Conservation (phyloP, 2,888 invertebrate genomes). For the Rapana venosa region DNA sequence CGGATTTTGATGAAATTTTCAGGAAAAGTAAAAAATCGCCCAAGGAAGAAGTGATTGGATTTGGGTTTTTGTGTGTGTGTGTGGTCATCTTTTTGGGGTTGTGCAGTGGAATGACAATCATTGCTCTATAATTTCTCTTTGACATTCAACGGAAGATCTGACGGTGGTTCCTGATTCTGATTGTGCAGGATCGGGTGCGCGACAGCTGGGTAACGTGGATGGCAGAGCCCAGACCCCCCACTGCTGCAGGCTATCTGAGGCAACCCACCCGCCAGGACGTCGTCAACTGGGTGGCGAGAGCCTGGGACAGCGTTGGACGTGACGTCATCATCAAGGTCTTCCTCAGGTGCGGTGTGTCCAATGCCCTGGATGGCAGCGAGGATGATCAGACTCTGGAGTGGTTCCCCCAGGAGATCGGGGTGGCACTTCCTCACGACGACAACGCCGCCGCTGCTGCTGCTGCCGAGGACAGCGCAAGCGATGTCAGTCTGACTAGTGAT, state of each 20-base stretch:
- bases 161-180: slow-evolving; percentile 14
- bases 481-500: slow-evolving; percentile 19
- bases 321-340: not conserved
- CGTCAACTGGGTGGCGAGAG: not conserved
- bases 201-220: slow-evolving; percentile 25
- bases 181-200: slow-evolving; percentile 2
- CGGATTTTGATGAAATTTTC: too few relatives aligned
- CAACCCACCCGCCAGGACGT: slow-evolving; percentile 18
- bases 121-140: slow-evolving; percentile 6
- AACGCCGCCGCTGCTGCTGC: slow-evolving; percentile 2
- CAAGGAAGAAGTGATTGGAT: too few relatives aligned
- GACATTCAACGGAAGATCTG: slow-evolving; percentile 10
- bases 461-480: slow-evolving; percentile 11
- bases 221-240: slow-evolving; percentile 2
- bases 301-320: slow-evolving; percentile 1
- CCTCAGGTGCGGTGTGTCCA: not conserved
- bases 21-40: too few relatives aligned
- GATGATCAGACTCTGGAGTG: slow-evolving; percentile 9
- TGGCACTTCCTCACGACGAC: slow-evolving; percentile 5
- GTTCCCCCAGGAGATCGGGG: not conserved
- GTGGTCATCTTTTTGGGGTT: slow-evolving; percentile 1
- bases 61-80: not conserved
- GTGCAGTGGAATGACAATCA: slow-evolving; percentile 2
- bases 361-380: not conserved
- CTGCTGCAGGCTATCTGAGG: slow-evolving; percentile 8